Conservation (phyloP, 1,140 invertebrate genomes). For the Polypedilum pembai region DNA sequence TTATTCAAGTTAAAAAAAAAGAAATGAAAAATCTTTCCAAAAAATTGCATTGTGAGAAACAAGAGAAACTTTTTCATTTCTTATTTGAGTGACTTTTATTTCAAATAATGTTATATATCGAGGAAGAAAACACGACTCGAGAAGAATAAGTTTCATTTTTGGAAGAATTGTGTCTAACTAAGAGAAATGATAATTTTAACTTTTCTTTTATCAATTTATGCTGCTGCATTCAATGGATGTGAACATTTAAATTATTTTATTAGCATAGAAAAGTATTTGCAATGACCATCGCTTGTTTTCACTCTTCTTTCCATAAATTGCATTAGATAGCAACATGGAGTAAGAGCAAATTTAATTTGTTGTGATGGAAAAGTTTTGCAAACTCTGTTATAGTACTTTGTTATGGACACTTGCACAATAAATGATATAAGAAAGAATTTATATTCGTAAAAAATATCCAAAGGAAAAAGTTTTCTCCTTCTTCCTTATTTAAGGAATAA, state of each 20-base stretch:
- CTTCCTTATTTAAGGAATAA: too few species aligned
- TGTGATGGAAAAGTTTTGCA: slow-evolving; percentile 26
- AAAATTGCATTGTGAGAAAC: too few species aligned
- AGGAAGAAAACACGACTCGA: neutral
- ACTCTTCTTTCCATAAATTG: neutral
- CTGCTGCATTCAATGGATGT: too few species aligned
- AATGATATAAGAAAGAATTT: slow-evolving; percentile 7
- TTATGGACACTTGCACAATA: slow-evolving; percentile 17
- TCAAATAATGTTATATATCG: neutral
- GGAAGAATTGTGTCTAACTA: too few species aligned
- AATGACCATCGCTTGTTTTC: neutral
- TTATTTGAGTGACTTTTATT: neutral
- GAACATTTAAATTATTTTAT: neutral
- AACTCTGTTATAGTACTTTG: slow-evolving; percentile 2
- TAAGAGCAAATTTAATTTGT: slow-evolving; percentile 26
- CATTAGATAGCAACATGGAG: neutral
- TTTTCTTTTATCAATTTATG: too few species aligned
- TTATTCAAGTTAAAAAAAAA: neutral
- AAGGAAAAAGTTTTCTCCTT: too few species aligned
- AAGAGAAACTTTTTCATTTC: neutral
- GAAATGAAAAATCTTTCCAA: neutral
- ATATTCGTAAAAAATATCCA: too few species aligned
- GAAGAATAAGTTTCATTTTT: neutral
- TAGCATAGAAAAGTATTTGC: neutral
- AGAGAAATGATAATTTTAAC: too few species aligned